phyloP scores from a whole-genome alignment of 2,113 vertebrate genomes.

The Chlorodrepanis virens region DNA sequence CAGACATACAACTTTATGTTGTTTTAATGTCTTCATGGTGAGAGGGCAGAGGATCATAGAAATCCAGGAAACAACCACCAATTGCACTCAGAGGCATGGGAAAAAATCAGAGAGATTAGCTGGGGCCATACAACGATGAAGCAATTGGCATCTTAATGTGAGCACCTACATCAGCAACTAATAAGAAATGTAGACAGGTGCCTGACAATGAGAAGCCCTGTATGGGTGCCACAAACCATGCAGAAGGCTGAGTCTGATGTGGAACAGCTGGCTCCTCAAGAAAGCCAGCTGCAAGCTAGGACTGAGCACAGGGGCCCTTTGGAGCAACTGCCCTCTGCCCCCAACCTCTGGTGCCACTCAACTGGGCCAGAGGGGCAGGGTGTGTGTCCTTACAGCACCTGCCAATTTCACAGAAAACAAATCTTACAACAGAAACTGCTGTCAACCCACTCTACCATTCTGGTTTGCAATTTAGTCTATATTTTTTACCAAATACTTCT shows the following conservation, averaged over 20 bases:
- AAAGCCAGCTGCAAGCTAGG: background rate
- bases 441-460: background rate
- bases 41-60: background rate
- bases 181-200: background rate
- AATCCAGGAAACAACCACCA: background rate
- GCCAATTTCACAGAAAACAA: background rate
- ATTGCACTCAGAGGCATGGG: background rate
- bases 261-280: background rate
- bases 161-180: background rate
- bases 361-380: background rate
- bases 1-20: background rate
- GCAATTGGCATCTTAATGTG: background rate
- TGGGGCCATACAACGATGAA: background rate
- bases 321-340: background rate
- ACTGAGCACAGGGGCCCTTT: accelerated
- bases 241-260: background rate
- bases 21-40: background rate
- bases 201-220: background rate
- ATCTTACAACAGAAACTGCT: background rate
- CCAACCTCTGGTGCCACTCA: background rate
- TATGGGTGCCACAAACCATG: background rate
- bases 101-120: background rate
- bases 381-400: background rate
- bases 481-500: background rate
- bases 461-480: background rate